Evolutionary conservation across 2,888 invertebrate species (phyloP), one percentile per base, ranked within the genome.

Genomic region (Mythimna impura): DNA sequence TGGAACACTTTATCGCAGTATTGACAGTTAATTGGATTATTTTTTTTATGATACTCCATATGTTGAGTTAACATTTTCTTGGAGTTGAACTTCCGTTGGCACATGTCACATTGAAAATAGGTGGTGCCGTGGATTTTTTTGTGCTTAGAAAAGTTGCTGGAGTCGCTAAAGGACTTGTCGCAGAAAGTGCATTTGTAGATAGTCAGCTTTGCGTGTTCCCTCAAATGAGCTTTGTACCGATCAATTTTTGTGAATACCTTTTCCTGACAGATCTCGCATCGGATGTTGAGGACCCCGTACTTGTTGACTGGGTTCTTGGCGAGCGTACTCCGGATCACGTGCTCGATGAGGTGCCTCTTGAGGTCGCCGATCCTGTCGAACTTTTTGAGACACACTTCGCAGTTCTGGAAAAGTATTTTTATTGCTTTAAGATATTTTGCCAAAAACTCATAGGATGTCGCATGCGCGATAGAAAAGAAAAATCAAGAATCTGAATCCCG

Each of bases 131-230:
- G 96, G 36, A 95, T 93, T 78, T 96, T 96, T 84, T 96, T 96
- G 83, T 96, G 96, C 66, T 96, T 96, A 3, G 96, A 96, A 77
- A 96, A 96, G 75, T 96, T 96, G 75, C 95, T 95, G 30, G 96
- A 96, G 71, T 96, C 96, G 75, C 95, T 95, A 80, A 96, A 96
- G 10, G 94, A 93, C 78, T 96, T 96, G 71, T 96, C 93, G 87
- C 96, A 96, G 77, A 95, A 92, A 0, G 93, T 94, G 85, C 96
- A 96, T 73, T 95, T 93, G 90, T 96, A 96, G 0, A 95, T 78
- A 0, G 96, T 96, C 0, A 96, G 89, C 77, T 95, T 94, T 7
- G 96, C 96, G 87, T 96, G 96, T 70, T 95, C 94, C 50, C 96
- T 91, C 0, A 96, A 84, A 75, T 96, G 96, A 0, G 94, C 94